These are phyloP conservation scores for Syrmaticus mikado DNA, from an alignment of 2,113 vertebrate species.

Conservation along the genomic window DNA sequence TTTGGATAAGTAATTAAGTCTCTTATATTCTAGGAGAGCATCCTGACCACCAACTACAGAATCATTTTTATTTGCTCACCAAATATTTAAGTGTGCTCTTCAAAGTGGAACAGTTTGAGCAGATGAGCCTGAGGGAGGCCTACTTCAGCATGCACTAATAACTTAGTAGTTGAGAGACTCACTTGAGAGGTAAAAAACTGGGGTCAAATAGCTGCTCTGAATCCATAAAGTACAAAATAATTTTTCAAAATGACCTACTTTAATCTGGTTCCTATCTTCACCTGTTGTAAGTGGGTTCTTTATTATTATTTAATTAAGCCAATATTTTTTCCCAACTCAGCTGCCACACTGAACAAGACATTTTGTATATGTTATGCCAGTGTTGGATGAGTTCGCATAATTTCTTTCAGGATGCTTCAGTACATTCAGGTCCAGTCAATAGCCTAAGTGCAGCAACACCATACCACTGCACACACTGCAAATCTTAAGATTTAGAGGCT, in stretches of 20 bases:
- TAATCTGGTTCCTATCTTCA: background rate
- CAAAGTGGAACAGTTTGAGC: background rate
- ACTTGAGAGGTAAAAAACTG: background rate
- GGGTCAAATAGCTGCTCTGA: background rate
- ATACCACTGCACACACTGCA: background rate
- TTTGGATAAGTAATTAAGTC: background rate
- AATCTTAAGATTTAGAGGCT: background rate
- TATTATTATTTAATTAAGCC: slow-evolving; percentile 16
- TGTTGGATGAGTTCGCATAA: background rate
- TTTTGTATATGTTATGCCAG: background rate
- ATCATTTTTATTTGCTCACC: background rate
- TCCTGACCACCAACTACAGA: background rate
- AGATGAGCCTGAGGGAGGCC: slow-evolving; percentile 18
- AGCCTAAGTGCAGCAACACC: background rate
- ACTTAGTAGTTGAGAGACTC: background rate
- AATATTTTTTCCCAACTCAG: background rate
- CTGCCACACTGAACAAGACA: background rate
- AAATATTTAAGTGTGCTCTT: background rate
- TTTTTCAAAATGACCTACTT: background rate
- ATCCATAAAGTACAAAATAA: background rate
- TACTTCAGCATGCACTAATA: background rate
- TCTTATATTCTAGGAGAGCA: background rate
- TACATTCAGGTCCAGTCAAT: background rate
- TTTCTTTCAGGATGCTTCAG: background rate
- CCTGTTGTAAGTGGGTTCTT: background rate